Percentiles rank a stretch among this genome's conserved stretches.
Conservation (phyloP, 2,113 vertebrate species). For the Vombatus ursinus region DNA sequence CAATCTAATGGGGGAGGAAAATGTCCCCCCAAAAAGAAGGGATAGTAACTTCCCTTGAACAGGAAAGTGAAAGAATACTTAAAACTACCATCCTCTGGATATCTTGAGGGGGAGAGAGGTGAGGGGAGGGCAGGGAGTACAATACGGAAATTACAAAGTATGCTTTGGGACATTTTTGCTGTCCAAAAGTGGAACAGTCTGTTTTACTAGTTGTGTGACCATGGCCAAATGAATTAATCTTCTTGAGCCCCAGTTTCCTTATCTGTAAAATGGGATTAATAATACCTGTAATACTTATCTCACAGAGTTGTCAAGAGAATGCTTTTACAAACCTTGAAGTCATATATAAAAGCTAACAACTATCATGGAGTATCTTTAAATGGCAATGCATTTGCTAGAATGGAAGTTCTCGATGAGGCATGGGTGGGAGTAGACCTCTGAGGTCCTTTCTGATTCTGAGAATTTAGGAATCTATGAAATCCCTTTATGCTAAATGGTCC, state of each 20-base stretch:
- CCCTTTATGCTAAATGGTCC: neutral
- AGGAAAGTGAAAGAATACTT: neutral
- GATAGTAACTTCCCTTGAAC: neutral
- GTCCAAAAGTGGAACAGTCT: neutral
- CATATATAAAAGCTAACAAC: neutral
- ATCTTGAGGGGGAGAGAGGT: neutral
- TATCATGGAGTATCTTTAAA: neutral
- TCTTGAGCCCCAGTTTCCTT: neutral
- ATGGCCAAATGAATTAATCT: neutral
- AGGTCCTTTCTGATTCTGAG: neutral
- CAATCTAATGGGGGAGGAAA: neutral
- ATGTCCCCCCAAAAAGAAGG: neutral
- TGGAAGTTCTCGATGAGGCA: neutral
- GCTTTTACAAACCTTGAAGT: neutral
- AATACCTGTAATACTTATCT: neutral
- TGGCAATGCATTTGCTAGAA: neutral
- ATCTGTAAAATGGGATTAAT: neutral
- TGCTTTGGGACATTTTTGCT: neutral
- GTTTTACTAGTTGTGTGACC: neutral
- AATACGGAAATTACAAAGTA: neutral
- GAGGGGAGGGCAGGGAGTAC: neutral
- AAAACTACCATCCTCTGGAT: conserved; percentile 35
- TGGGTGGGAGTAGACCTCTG: neutral
- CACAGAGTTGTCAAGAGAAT: neutral
- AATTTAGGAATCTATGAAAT: neutral